A percentile compares a stretch with the other conserved stretches of the same genome.
Conservation (phyloP, 37 sponge, comb jelly and placozoan genomes). For the Cliona cf. orientalis region DNA sequence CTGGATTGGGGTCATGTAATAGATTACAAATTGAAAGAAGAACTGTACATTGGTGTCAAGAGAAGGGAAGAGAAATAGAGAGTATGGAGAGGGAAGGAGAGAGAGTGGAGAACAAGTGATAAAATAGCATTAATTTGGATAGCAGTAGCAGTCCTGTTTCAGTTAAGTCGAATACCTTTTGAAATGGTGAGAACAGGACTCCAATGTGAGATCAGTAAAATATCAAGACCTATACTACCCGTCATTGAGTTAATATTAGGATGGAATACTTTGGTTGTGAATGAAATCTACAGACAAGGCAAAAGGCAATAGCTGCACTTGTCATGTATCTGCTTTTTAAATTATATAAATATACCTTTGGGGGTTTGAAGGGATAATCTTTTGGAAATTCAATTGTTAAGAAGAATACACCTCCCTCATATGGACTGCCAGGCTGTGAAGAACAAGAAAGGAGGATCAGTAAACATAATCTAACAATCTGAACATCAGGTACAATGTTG, state of each 20-base stretch:
- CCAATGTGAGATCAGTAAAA: slow-evolving; percentile 95
- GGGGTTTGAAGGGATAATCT: slow-evolving; percentile 97
- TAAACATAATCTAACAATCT: background rate
- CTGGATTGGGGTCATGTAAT: slow-evolving; percentile 93
- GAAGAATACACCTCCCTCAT: slow-evolving; percentile 91
- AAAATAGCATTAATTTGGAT: background rate
- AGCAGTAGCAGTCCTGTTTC: too few species aligned
- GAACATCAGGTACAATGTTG: background rate
- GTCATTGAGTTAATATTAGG: slow-evolving; percentile 97
- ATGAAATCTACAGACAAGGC: slow-evolving; percentile 60
- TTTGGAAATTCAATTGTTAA: slow-evolving; percentile 96
- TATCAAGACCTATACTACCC: slow-evolving; percentile 98
- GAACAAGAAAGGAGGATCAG: background rate
- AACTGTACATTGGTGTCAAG: slow-evolving; percentile 45
- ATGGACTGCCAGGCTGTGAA: slow-evolving; percentile 83
- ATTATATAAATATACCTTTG: slow-evolving; percentile 54
- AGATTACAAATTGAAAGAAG: slow-evolving; percentile 93
- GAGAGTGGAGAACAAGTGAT: slow-evolving; percentile 3
- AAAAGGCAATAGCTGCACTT: background rate
- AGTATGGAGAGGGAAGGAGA: slow-evolving; percentile 38
- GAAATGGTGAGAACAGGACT: slow-evolving; percentile 77
- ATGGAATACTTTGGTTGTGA: slow-evolving; percentile 94
- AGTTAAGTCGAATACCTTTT: slow-evolving; percentile 57
- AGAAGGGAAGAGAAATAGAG: slow-evolving; percentile 19
- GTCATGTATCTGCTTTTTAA: background rate